Evolutionary conservation across 2,888 invertebrate genomes (phyloP).

Genomic region (Xylota sylvarum): DNA sequence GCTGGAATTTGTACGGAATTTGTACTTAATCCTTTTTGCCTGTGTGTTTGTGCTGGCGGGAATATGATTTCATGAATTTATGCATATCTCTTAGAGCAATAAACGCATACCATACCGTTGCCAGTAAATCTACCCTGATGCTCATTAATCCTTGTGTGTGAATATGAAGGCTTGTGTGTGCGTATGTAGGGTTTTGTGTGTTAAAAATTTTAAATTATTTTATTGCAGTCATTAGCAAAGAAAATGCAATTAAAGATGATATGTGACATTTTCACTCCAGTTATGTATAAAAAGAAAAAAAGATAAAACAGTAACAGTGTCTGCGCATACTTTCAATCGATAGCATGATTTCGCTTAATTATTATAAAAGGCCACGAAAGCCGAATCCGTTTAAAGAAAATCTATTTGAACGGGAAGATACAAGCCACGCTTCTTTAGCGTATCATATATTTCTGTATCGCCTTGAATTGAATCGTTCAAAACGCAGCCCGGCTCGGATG

Average conservation of each 20-base stretch:
- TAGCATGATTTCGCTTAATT: background rate
- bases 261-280: background rate
- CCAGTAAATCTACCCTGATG: slow-evolving; percentile 10
- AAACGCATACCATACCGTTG: slow-evolving; percentile 19
- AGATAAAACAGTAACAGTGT: background rate
- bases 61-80: slow-evolving; percentile 1
- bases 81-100: too few relatives aligned
- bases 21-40: slow-evolving; percentile 20
- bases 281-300: background rate
- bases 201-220: slow-evolving; percentile 5
- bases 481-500: background rate
- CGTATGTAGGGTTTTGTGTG: background rate
- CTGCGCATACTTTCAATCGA: background rate
- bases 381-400: background rate
- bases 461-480: background rate
- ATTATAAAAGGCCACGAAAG: background rate
- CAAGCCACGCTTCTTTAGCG: background rate
- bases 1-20: background rate
- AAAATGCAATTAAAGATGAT: background rate
- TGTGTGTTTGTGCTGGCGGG: background rate
- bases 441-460: slow-evolving; percentile 20
- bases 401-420: background rate
- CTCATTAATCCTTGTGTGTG: slow-evolving; percentile 21
- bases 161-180: background rate
- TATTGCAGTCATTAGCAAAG: background rate